These are phyloP conservation scores for Enteromius paludinosus DNA, from an alignment of 2,797 vertebrate species.

Conservation along the genomic window DNA sequence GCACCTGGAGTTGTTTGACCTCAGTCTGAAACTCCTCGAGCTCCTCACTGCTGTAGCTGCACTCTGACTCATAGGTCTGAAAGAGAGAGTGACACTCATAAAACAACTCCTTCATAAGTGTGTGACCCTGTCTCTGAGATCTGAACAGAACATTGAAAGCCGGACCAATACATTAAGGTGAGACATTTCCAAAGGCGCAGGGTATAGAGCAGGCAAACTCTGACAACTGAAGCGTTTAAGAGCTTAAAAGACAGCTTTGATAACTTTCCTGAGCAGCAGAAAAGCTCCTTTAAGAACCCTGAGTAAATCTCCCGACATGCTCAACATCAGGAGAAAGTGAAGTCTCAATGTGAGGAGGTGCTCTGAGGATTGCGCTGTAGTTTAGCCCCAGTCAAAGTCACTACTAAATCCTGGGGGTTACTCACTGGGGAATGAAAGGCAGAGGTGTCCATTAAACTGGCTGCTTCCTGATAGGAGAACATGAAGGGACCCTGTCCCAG, in stretches of 20 bases:
- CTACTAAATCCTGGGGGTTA: neutral
- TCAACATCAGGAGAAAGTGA: slow-evolving; percentile 29
- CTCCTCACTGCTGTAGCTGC: slow-evolving; percentile 83
- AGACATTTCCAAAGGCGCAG: neutral
- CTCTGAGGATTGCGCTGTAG: neutral
- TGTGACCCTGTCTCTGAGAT: neutral
- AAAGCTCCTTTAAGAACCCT: slow-evolving; percentile 44
- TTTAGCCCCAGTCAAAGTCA: slow-evolving; percentile 19
- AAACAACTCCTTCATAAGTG: neutral
- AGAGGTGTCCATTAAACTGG: slow-evolving; percentile 88
- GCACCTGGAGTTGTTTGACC: slow-evolving; percentile 81
- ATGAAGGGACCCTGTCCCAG: slow-evolving; percentile 79
- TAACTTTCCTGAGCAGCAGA: slow-evolving; percentile 31
- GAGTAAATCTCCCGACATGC: slow-evolving; percentile 37
- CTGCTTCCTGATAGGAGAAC: slow-evolving; percentile 88
- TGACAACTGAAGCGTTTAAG: slow-evolving; percentile 39
- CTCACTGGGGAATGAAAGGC: slow-evolving; percentile 90
- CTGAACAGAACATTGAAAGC: neutral
- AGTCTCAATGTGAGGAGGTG: slow-evolving; percentile 29
- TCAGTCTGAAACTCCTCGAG: slow-evolving; percentile 87
- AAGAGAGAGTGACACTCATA: slow-evolving; percentile 28
- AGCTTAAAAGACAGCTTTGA: slow-evolving; percentile 48
- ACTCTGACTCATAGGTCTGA: slow-evolving; percentile 82
- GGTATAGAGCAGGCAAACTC: slow-evolving; percentile 13
- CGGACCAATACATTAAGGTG: neutral